These are phyloP conservation scores for Ophioderma brevispina DNA, from an alignment of 35 echinoderm and acorn worm genomes.

Conservation along the genomic window DNA sequence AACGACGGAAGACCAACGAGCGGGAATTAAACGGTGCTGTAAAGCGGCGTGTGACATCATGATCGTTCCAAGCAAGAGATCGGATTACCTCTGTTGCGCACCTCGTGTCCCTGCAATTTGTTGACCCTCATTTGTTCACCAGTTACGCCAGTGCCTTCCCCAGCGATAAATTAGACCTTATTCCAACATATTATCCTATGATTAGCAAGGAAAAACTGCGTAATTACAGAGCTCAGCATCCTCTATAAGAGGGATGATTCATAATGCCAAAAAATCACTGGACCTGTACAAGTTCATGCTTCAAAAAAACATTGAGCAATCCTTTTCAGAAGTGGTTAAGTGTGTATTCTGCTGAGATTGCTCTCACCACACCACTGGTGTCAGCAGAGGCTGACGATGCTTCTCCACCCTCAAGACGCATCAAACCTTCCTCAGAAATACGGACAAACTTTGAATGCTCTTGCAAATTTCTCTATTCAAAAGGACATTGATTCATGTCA, in stretches of 20 bases:
- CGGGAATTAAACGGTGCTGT: no score
- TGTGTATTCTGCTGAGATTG: background rate
- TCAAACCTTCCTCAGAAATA: background rate
- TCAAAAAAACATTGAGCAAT: background rate
- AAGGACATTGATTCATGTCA: no score
- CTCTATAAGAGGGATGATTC: background rate
- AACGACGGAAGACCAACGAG: no score
- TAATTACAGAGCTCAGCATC: background rate
- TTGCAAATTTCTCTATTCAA: no score
- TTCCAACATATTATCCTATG: background rate
- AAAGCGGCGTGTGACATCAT: no score
- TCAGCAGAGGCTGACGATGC: background rate
- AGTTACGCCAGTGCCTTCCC: background rate
- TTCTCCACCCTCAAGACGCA: background rate
- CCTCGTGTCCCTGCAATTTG: background rate
- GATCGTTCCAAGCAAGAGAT: no score
- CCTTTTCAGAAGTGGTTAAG: background rate
- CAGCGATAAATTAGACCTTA: background rate
- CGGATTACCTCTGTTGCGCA: background rate
- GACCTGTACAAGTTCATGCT: background rate
- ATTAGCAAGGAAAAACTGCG: background rate
- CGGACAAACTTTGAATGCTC: background rate
- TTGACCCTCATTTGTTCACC: background rate
- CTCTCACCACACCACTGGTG: background rate
- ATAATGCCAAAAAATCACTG: background rate